phyloP scores from a whole-genome alignment of 2,113 vertebrate species.

The Ellobius talpinus region DNA sequence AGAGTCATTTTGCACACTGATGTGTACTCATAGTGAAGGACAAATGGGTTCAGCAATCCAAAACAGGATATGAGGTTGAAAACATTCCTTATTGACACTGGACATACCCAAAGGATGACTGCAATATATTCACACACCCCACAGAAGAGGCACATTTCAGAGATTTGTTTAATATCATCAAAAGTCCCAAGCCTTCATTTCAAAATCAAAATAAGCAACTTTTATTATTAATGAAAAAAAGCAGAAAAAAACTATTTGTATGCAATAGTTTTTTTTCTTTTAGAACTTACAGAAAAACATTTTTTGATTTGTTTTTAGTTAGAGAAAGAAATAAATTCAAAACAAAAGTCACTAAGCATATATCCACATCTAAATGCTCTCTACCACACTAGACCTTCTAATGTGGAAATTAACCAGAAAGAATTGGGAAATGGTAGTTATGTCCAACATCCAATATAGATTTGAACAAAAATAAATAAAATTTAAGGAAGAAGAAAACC shows the following conservation, averaged over 20 bases:
- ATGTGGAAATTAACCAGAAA: not conserved
- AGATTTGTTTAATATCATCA: not conserved
- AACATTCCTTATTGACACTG: not conserved
- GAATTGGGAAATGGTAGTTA: not conserved
- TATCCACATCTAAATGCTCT: not conserved
- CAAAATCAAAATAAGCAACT: not conserved
- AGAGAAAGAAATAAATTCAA: not conserved
- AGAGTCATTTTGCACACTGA: not conserved
- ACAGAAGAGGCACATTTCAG: not conserved
- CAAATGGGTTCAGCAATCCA: not conserved
- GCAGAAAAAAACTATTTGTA: not conserved
- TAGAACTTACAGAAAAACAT: not conserved
- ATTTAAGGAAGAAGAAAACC: no score
- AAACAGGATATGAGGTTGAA: not conserved
- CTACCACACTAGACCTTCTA: not conserved
- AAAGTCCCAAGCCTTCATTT: not conserved
- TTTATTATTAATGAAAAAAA: conserved; percentile 43
- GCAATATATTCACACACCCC: not conserved
- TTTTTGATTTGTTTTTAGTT: not conserved
- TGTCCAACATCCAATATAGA: not conserved
- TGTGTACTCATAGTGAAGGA: not conserved
- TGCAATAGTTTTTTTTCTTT: not conserved
- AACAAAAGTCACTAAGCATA: not conserved
- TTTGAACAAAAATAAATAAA: not conserved
- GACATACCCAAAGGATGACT: not conserved